Evolutionary conservation across 2,888 invertebrate genomes (phyloP), one percentile per base, ranked within the genome.

Genomic region (Halictus ligatus): DNA sequence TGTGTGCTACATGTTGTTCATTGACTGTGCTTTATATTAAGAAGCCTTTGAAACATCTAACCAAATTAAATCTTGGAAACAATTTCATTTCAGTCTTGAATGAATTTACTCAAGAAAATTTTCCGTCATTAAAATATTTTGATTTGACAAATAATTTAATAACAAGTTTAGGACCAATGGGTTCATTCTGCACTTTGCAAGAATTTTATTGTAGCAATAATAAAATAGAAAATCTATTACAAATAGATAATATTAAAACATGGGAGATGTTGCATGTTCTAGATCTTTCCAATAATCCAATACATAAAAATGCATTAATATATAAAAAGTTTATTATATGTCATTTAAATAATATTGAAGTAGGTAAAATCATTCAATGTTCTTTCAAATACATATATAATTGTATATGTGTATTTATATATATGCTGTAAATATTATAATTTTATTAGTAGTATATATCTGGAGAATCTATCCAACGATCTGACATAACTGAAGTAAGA

Each of bases 141-240:
- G 89, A 91, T 73, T 77, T 91, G 46, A 90, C 86, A 29, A 83
- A 91, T 54, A 91, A 91, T 83, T 81, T 89, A 54, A 86, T 91
- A 67, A 83, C 82, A 15, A 86, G 72, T 12, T 75, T 91, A 58
- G 54, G 73, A 76, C 21, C 85, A 40, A 89, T 91, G 89, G 86
- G 87, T 35, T 73, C 78, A 21, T 88, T 86, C 60, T 43, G 81
- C 18, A 89, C 78, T 12, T 78, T 91, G 29, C 72, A 58, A 25
- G 89, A 91, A 83, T 90, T 91, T 75, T 91, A 91, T 64, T 91
- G 89, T 72, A 88, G 81, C 5, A 89, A 91, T 79, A 91, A 91
- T 73, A 15, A 77, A 29, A 89, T 91, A 75, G 67, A 46, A 43
- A 86, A 58, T 8, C 25, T 91, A 25, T 8, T 40, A 13, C 82